These are phyloP conservation scores for Manis javanica DNA, from an alignment of 2,797 vertebrate genomes.

Conservation along the genomic window DNA sequence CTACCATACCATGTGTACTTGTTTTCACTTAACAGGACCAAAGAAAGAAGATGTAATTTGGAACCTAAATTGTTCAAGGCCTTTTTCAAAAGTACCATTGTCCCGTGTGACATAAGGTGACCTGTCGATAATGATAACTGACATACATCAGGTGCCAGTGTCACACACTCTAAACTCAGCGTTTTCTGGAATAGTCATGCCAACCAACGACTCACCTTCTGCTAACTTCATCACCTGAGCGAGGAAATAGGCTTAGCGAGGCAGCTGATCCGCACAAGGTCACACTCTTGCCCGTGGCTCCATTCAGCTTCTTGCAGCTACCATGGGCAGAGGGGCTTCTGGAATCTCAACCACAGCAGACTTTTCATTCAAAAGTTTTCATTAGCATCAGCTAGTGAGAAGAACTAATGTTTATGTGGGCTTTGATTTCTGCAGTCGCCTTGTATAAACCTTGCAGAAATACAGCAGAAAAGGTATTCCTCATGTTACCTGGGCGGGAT, in stretches of 20 bases:
- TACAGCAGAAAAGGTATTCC: neutral
- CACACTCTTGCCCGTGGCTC: neutral
- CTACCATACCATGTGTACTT: neutral
- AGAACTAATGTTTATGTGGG: rapidly evolving
- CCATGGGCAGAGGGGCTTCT: neutral
- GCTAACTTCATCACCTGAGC: rapidly evolving
- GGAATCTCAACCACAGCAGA: neutral
- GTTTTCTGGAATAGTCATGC: neutral
- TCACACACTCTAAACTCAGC: rapidly evolving
- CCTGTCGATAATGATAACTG: neutral
- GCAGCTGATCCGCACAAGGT: too few relatives aligned
- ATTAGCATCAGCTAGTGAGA: neutral
- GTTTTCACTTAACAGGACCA: neutral
- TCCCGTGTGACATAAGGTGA: neutral
- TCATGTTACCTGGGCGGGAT: rapidly evolving
- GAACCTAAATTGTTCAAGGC: neutral
- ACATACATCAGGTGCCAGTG: rapidly evolving
- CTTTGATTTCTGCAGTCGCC: neutral
- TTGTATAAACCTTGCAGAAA: rapidly evolving
- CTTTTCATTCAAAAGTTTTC: neutral
- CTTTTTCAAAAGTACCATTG: neutral
- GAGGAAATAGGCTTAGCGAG: neutral
- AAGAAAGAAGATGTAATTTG: neutral
- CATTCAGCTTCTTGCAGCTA: neutral
- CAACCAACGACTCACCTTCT: neutral